Conservation (phyloP, 2,888 invertebrate genomes). For the Macaria liturata region DNA sequence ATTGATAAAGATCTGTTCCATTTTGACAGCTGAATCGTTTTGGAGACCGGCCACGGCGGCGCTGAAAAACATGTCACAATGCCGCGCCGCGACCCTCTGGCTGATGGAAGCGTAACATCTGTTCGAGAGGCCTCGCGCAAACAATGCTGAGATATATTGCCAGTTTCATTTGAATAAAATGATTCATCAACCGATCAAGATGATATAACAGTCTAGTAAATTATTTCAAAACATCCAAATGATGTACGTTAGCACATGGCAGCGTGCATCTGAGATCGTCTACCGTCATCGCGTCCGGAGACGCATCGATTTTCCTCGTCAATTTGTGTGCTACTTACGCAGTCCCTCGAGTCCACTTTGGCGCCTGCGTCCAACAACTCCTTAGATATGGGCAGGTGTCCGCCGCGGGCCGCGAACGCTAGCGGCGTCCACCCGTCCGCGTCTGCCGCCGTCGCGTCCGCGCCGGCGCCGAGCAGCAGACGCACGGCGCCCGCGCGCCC, state of each 20-base stretch:
- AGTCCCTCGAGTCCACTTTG: conserved; percentile 92
- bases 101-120: conserved; percentile 32
- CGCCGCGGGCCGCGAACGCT: conserved; percentile 95
- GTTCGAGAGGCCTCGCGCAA: conserved; percentile 29
- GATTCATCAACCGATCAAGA: too few species aligned
- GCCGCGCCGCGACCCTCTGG: conserved; percentile 26
- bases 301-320: too few species aligned
- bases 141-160: conserved; percentile 4
- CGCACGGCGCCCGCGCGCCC: conserved; percentile 93
- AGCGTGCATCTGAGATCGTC: too few species aligned
- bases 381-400: conserved; percentile 90
- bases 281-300: too few species aligned
- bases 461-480: conserved; percentile 93
- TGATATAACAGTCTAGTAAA: too few species aligned
- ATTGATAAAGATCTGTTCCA: conserved; percentile 16
- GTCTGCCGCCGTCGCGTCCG: conserved; percentile 96
- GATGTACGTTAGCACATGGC: too few species aligned
- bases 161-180: too few species aligned
- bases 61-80: conserved; percentile 38
- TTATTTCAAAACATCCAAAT: too few species aligned
- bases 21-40: conserved; percentile 36
- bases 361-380: conserved; percentile 94
- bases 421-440: conserved; percentile 97
- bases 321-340: conserved; percentile 81
- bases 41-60: conserved; percentile 36